These are phyloP conservation scores for Paragorgia papillata DNA, from an alignment of 92 coral and sea anemone species.

Conservation along the genomic window DNA sequence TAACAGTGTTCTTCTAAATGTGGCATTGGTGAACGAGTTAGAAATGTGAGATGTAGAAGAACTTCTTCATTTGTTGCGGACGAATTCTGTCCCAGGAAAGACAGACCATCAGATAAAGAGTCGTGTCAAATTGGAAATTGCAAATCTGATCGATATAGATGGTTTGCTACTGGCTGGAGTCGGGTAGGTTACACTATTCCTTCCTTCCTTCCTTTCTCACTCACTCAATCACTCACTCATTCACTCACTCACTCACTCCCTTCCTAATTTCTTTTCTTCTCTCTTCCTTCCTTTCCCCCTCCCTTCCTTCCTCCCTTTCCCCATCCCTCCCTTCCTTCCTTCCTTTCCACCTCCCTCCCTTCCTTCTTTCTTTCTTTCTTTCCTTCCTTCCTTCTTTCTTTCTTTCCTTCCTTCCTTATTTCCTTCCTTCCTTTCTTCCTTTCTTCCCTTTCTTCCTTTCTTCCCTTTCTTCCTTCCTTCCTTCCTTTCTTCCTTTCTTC, in stretches of 20 bases:
- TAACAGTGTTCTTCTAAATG: conserved; percentile 90
- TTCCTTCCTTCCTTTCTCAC: background rate
- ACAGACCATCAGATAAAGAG: conserved; percentile 63
- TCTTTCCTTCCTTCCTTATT: background rate
- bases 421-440: background rate
- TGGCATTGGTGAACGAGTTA: conserved; percentile 67
- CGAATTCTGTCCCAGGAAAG: conserved; percentile 66
- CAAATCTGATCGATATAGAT: conserved; percentile 57
- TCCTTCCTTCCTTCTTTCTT: background rate
- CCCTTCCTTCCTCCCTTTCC: background rate
- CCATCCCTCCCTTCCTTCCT: background rate
- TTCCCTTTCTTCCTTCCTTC: background rate
- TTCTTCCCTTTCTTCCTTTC: background rate
- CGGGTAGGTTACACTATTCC: conserved; percentile 57
- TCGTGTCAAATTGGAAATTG: conserved; percentile 61
- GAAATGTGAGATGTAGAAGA: conserved; percentile 75
- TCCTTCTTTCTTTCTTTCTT: background rate
- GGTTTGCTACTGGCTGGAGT: conserved; percentile 82
- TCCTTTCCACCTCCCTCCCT: background rate
- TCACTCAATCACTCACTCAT: too few species aligned
- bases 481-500: background rate
- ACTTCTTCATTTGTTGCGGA: conserved; percentile 59
- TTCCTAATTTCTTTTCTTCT: background rate
- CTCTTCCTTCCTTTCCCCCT: background rate
- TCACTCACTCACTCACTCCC: too few species aligned